Base-by-base conservation (phyloP, 2,797 vertebrate genomes). In the Hylomyscus alleni region DNA sequence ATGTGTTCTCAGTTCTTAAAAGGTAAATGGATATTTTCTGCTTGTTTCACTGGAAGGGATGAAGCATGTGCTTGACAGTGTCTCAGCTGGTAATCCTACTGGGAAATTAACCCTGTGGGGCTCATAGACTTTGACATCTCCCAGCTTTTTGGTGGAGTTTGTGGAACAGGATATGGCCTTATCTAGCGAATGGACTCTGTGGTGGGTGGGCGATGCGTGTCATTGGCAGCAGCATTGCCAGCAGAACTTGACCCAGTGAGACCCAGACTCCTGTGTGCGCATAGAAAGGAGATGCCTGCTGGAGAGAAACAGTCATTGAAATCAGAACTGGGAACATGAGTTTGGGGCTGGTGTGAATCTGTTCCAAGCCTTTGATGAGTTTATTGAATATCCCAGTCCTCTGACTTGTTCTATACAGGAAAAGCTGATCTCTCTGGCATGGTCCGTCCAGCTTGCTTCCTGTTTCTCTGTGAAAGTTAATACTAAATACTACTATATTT, bases 391-490 rank as follows among this genome's bases (percentile, higher is more conserved):
- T 89, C 54, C 62, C 22, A 83, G 40, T 88, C 37, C 78, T 93
- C 31, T 93, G 65, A 82, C 80, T 92, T 86, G 17, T 78, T 88
- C 34, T 92, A 8, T 26, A 83, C 13, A 93, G 40, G 47, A 89
- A 77, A 90, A 15, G 9, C 60, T 92, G 52, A 86, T 47, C 6
- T 60, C 52, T 65, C 52, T 31, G 34, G 29, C 44, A 15, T 89
- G 91, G 44, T 47, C 37, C 86, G 19, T 47, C 60, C 56, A 56
- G 62, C 2, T 75, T 89, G 3, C 87, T 50, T 31, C 56, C 52
- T 76, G 77, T 31, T 40, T 88, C 50, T 88, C 91, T 90, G 31
- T 50, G 19, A 47, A 91, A 31, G 60, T 54, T 17, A 81, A 82
- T 3, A 81, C 73, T 75, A 83, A 34, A 88, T 50, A 73, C 4